Evolutionary conservation across 2,113 vertebrate species (phyloP), one percentile per base, ranked within the genome.

Genomic region (Sander lucioperca): DNA sequence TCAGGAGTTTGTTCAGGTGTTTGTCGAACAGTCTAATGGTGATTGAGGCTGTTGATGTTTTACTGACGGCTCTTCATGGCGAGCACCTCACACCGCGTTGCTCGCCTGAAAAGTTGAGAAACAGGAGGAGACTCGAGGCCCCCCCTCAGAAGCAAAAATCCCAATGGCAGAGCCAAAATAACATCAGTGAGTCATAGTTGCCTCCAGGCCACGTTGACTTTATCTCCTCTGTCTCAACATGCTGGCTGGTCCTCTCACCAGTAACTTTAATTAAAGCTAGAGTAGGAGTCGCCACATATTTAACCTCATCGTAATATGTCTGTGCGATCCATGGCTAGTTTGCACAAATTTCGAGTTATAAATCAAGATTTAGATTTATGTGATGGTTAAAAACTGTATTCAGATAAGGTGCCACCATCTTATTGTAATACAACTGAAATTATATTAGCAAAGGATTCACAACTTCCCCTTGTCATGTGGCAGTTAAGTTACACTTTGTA

Each of bases 131-230:
- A 80, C 85, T 80, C 21, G 11, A 83, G 61, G 12, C 30, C 18
- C 43, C 36, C 54, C 53, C 61, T 59, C 27, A n/a, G 39, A 61
- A 66, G 64, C 10, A 72, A 74, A 74, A 62, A 90, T 82, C 76
- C 66, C 72, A 85, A 77, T 63, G 58, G 83, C 79, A 81, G 76
- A 92, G 92, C 91, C 92, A 93, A 92, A 94, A 93, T 92, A 93
- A 93, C 92, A 93, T 89, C 88, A 86, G 76, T 94, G 94, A 95
- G 87, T 94, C 93, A 94, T 80, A 82, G 80, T 43, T 93, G 82
- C 93, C 94, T 93, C 59, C 71, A 82, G 92, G 93, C 89, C 66
- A 83, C 0, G 54, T 69, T 92, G 85, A 91, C 91, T 92, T 94
- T 89, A 92, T 89, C 84, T 90, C 71, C 75, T 89, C 83, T 94